Evolutionary conservation across 2,113 vertebrate species (phyloP).

Genomic region (Macquaria australasica): DNA sequence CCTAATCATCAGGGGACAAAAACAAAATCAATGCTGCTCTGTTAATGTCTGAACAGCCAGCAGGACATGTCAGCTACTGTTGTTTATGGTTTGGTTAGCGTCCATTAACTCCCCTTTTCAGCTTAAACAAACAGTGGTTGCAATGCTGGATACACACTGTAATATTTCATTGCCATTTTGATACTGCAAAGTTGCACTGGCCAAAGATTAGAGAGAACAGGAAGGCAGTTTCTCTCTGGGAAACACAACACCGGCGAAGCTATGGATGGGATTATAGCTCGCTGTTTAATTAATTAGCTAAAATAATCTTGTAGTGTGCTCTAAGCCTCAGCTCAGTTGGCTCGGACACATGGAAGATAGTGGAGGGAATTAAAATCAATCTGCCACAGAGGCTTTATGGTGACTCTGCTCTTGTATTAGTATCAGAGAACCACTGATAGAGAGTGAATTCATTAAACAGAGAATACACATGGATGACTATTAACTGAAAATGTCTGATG

Average conservation of each 20-base stretch:
- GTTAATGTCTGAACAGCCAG: slow-evolving; percentile 26
- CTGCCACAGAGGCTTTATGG: slow-evolving; percentile 44
- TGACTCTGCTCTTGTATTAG: slow-evolving; percentile 40
- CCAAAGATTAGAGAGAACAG: slow-evolving; percentile 25
- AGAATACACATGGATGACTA: slow-evolving; percentile 4
- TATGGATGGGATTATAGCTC: slow-evolving; percentile 46
- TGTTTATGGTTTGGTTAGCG: not conserved
- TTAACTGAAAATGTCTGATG: slow-evolving; percentile 10
- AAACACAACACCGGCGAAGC: slow-evolving; percentile 9
- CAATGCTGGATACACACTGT: not conserved
- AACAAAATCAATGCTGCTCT: slow-evolving; percentile 42
- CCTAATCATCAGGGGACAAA: not conserved
- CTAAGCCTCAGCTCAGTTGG: slow-evolving; percentile 42
- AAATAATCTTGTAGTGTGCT: slow-evolving; percentile 51
- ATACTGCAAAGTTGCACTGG: too few species aligned
- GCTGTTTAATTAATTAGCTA: slow-evolving; percentile 64
- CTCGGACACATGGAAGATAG: slow-evolving; percentile 44
- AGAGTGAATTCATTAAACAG: slow-evolving; percentile 30
- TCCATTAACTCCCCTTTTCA: not conserved
- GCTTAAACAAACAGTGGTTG: not conserved
- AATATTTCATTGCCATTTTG: not conserved
- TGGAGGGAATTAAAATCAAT: slow-evolving; percentile 53
- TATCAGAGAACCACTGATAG: slow-evolving; percentile 21
- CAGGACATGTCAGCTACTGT: slow-evolving; percentile 26
- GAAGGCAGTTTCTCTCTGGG: slow-evolving; percentile 13